These are phyloP conservation scores for Oxystoma pomonae DNA, from an alignment of 2,888 invertebrate species.

Conservation along the genomic window DNA sequence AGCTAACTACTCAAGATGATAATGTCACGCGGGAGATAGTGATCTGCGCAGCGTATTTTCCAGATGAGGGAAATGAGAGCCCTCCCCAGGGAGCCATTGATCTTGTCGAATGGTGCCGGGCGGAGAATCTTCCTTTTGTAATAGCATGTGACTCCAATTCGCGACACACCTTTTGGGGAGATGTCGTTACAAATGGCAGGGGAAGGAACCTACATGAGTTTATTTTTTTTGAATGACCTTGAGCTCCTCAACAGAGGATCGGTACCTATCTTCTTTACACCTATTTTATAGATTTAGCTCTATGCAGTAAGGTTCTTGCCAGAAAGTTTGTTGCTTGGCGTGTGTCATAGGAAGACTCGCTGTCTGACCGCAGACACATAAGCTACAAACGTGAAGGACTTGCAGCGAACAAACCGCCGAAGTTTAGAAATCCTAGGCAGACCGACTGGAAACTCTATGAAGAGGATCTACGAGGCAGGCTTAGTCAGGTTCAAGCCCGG, in stretches of 20 bases:
- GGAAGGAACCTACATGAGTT: not conserved
- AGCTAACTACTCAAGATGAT: not conserved
- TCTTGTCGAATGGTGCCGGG: not conserved
- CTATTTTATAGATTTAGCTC: too few species aligned
- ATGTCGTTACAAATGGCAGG: not conserved
- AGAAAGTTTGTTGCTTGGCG: too few species aligned
- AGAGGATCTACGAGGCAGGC: not conserved
- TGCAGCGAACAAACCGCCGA: not conserved
- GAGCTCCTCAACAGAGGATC: not conserved
- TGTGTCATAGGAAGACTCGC: too few species aligned
- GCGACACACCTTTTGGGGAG: not conserved
- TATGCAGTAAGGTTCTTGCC: too few species aligned
- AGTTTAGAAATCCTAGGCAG: not conserved
- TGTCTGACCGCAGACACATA: too few species aligned
- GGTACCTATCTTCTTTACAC: not conserved
- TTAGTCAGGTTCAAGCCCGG: not conserved
- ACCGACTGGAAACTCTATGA: not conserved
- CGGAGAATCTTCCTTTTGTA: not conserved
- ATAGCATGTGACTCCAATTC: not conserved
- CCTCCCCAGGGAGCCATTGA: not conserved
- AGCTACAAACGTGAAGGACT: not conserved
- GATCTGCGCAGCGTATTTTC: not conserved
- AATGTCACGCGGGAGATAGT: not conserved
- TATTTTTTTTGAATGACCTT: not conserved
- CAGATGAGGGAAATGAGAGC: not conserved